These are phyloP conservation scores for Hypena proboscidalis DNA, from an alignment of 2,888 invertebrate genomes.

Conservation along the genomic window DNA sequence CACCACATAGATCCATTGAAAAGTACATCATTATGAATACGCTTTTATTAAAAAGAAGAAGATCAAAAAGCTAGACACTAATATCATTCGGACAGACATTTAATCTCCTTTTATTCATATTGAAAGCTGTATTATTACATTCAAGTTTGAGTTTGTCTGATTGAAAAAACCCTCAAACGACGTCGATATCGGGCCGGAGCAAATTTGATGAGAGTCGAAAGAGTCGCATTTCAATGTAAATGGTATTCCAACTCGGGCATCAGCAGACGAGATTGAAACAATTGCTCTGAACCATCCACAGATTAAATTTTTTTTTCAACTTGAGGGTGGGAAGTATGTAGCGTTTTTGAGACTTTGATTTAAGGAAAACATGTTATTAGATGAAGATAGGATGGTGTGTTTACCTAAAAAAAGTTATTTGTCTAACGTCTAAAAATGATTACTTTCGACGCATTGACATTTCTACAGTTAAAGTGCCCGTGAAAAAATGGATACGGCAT, in stretches of 20 bases:
- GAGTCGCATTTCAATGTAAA: slow-evolving; percentile 39
- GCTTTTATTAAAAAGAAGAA: too few relatives aligned
- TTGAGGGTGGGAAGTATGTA: neutral
- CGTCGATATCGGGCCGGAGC: slow-evolving; percentile 21
- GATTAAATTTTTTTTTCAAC: slow-evolving; percentile 33
- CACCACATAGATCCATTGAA: too few relatives aligned
- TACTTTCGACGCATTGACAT: too few relatives aligned
- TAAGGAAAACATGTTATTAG: neutral
- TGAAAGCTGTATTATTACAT: slow-evolving; percentile 27
- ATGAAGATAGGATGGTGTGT: neutral
- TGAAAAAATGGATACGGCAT: too few relatives aligned
- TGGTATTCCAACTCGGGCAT: slow-evolving; percentile 33
- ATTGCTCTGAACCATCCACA: slow-evolving; percentile 22
- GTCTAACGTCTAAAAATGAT: too few relatives aligned
- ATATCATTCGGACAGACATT: too few relatives aligned
- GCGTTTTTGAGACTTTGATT: neutral
- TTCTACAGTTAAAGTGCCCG: too few relatives aligned
- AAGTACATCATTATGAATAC: too few relatives aligned
- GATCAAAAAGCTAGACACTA: too few relatives aligned
- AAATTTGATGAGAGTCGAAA: slow-evolving; percentile 36
- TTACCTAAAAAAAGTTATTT: too few relatives aligned
- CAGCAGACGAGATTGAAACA: slow-evolving; percentile 30
- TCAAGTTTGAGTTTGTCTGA: slow-evolving; percentile 34
- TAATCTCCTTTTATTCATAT: slow-evolving; percentile 17
- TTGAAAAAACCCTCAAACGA: slow-evolving; percentile 36